Evolutionary conservation across 1,140 invertebrate species (phyloP), one percentile per base, ranked within the genome.

Genomic region (Epicauta chinensis): DNA sequence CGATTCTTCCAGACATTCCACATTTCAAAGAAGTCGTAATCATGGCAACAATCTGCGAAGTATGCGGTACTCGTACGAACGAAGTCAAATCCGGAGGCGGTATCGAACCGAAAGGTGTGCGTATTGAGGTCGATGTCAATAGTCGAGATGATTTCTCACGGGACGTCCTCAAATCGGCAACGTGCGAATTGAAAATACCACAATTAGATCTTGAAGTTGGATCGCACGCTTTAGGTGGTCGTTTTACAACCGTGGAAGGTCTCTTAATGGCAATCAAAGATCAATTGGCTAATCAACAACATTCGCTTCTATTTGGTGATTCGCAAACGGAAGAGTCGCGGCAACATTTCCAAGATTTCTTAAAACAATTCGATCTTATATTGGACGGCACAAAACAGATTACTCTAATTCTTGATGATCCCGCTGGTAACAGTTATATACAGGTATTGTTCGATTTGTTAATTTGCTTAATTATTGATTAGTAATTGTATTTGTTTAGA

Each of bases 11-110:
- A 90, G 86, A 89, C 47, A 97, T 98, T 67, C 95, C 95, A 2
- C 85, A 94, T 71, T 98, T 98, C 69, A 97, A 98, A 73, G 91
- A 98, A 73, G 91, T 93, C 2, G 82, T 99, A 0, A 94, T 99
- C 38, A 99, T 99, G 96, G 93, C 94, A 2, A 96, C 91, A 0
- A 78, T 72, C 1, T 99, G 97, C 71, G 93, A 97, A 12, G 60
- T 61, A 2, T 99, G 97, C 74, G 96, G 95, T 0, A 79, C 86
- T 67, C 79, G 85, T 64, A 93, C 92, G 2, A 97, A 91, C 70
- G 94, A 97, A 75, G 93, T 99, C 0, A 99, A 99, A 73, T 89
- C 91, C 17, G 93, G 93, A 0, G 77, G 86, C 43, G 94, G 94
- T 0, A 88, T 98, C 35, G 92, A 93, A 70, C 77, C 85, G 0